Percentiles rank a stretch among this genome's conserved stretches.
These are phyloP conservation scores for Epiblema foenella DNA, from an alignment of 2,888 invertebrate species.

Conservation along the genomic window DNA sequence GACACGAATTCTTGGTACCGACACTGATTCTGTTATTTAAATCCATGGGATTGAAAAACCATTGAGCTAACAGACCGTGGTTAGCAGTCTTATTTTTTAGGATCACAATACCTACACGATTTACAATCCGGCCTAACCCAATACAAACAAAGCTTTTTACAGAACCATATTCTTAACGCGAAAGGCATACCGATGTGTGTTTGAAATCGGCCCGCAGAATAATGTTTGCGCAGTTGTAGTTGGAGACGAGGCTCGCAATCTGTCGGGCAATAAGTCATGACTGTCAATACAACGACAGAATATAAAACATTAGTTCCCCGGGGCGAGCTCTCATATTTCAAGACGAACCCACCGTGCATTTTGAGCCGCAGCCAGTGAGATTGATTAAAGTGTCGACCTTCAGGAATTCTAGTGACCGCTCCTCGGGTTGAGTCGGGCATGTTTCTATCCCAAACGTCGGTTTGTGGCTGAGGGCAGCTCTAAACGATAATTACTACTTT, in stretches of 20 bases:
- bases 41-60: conserved; percentile 13
- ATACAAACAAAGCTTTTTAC: conserved; percentile 23
- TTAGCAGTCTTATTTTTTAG: conserved; percentile 44
- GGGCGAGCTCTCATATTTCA: conserved; percentile 70
- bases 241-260: conserved; percentile 57
- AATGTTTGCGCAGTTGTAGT: conserved; percentile 45
- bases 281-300: conserved; percentile 76
- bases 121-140: conserved; percentile 45
- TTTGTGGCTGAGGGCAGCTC: conserved; percentile 33
- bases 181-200: conserved; percentile 38
- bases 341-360: conserved; percentile 69
- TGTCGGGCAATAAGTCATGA: conserved; percentile 72
- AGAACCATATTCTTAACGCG: conserved; percentile 43
- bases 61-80: conserved; percentile 9
- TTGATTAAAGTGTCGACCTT: conserved; percentile 74
- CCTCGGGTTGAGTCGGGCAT: conserved; percentile 37
- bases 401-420: conserved; percentile 52
- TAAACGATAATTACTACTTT: conserved; percentile 43
- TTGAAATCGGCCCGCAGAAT: conserved; percentile 43
- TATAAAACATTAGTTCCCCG: conserved; percentile 74
- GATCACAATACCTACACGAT: conserved; percentile 41
- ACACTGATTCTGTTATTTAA: too few relatives aligned
- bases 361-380: conserved; percentile 63
- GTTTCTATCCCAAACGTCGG: conserved; percentile 39
- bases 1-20: too few relatives aligned